These are phyloP conservation scores for Seira musarum DNA, from an alignment of 2,888 invertebrate genomes.

Conservation along the genomic window DNA sequence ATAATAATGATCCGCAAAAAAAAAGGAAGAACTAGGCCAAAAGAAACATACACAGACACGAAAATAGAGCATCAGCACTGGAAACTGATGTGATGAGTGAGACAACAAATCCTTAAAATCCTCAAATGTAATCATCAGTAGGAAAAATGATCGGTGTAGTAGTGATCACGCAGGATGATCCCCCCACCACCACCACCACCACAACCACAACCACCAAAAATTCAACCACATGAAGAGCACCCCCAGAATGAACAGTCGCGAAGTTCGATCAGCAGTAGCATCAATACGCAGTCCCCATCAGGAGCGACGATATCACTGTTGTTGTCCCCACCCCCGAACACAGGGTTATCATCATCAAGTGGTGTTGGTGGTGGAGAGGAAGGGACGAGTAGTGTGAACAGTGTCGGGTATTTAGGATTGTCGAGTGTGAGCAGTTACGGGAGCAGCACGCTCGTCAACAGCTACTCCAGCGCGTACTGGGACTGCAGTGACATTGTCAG, in stretches of 20 bases:
- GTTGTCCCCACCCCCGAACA: slow-evolving; percentile 1
- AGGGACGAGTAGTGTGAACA: not conserved
- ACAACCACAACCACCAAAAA: not conserved
- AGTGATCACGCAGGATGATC: not conserved
- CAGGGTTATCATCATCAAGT: not conserved
- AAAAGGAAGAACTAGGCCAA: too few species aligned
- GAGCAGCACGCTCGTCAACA: slow-evolving; percentile 25
- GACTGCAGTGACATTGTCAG: slow-evolving; percentile 63
- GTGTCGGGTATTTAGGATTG: slow-evolving; percentile 30
- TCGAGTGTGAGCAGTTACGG: slow-evolving; percentile 26
- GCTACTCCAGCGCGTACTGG: slow-evolving; percentile 59
- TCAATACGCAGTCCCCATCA: too few species aligned
- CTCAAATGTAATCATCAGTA: too few species aligned
- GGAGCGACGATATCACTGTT: not conserved
- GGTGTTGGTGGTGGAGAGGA: not conserved
- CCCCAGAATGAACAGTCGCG: not conserved
- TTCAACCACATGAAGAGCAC: not conserved
- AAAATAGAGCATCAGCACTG: too few species aligned
- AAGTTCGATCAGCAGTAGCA: too few species aligned
- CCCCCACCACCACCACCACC: not conserved
- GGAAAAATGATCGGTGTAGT: too few species aligned
- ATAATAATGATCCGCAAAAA: too few species aligned
- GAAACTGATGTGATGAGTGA: too few species aligned
- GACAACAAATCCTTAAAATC: too few species aligned
- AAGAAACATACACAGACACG: too few species aligned